phyloP scores from a whole-genome alignment of 2,797 vertebrate genomes.

The Fistularia tabacaria region DNA sequence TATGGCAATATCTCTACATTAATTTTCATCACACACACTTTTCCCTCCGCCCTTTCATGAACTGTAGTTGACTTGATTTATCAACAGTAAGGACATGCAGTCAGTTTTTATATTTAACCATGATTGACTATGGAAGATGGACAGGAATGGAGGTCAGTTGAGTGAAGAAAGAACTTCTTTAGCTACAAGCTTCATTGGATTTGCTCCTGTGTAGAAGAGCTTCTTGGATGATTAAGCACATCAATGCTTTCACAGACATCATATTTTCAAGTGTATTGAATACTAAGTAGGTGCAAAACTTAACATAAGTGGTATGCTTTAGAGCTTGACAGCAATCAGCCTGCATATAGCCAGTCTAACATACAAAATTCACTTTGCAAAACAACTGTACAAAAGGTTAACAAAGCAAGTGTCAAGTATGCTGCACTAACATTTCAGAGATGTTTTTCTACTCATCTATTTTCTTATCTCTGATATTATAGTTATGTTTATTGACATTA shows the following conservation, averaged over 20 bases:
- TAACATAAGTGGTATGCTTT: slow-evolving; percentile 77
- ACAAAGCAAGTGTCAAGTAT: no score
- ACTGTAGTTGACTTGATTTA: not conserved
- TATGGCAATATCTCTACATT: no score
- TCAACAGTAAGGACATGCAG: slow-evolving; percentile 35
- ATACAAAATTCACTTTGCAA: slow-evolving; percentile 10
- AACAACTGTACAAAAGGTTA: no score
- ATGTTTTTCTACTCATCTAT: no score
- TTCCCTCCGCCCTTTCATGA: no score
- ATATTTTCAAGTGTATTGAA: slow-evolving; percentile 81
- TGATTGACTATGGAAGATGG: slow-evolving; percentile 69
- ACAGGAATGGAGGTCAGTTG: slow-evolving; percentile 69
- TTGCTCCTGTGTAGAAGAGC: slow-evolving; percentile 77
- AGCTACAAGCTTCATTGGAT: slow-evolving; percentile 80
- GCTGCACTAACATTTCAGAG: no score
- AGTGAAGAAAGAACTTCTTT: slow-evolving; percentile 64
- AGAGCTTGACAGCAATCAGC: slow-evolving; percentile 49
- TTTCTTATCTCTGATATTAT: no score
- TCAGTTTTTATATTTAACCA: slow-evolving; percentile 48
- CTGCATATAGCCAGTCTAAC: slow-evolving; percentile 15
- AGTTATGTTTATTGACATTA: no score
- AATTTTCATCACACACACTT: no score
- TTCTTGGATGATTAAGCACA: slow-evolving; percentile 83
- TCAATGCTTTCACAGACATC: slow-evolving; percentile 83
- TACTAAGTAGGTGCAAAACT: slow-evolving; percentile 79